Base-by-base conservation (phyloP, 2,113 vertebrate species). In the Ranitomeya variabilis region DNA sequence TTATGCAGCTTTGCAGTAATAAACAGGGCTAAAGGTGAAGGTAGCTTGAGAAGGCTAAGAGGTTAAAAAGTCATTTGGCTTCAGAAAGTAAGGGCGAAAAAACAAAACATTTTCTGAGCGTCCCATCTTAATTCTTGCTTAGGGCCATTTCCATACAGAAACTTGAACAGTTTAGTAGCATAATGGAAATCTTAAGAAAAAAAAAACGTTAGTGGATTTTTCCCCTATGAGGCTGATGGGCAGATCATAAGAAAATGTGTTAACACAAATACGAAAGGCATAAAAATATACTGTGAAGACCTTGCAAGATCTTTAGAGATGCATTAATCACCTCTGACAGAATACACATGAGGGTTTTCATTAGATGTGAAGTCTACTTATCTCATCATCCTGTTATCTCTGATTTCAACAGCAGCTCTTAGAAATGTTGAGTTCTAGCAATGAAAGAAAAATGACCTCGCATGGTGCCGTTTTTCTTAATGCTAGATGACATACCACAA, bases 321-420 rank as follows among this genome's bases (percentile, higher is more conserved):
- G 77, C 89, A 91, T 93, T 93, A 89, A 90, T 92, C 92, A 93
- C 4, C 14, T 71, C 83, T 90, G 91, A 87, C 82, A 92, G 86
- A 90, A 91, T 91, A 90, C 88, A 90, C 85, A 90, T 85, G 86
- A 91, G 91, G 85, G 76, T 91, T 88, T 90, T 92, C 90, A 86
- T 85, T 89, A 89, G 91, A 91, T 90, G 90, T 91, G 89, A 90
- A 88, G 89, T 91, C 90, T 90, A 93, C 89, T 92, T 92, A 92
- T 92, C 90, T 92, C 90, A 90, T 90, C 57, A 91, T 91, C 91
- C 86, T 85, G 73, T 91, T 91, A 91, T 92, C 90, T 92, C 90
- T 90, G 80, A 87, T 92, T 94, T 92, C 90, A 92, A 90, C 83
- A 54, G 91, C 85, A 81, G 69, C 88, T 91, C 37, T 90, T 83